Conservation (phyloP, 1,140 invertebrate species). For the Bombus sibiricus region DNA sequence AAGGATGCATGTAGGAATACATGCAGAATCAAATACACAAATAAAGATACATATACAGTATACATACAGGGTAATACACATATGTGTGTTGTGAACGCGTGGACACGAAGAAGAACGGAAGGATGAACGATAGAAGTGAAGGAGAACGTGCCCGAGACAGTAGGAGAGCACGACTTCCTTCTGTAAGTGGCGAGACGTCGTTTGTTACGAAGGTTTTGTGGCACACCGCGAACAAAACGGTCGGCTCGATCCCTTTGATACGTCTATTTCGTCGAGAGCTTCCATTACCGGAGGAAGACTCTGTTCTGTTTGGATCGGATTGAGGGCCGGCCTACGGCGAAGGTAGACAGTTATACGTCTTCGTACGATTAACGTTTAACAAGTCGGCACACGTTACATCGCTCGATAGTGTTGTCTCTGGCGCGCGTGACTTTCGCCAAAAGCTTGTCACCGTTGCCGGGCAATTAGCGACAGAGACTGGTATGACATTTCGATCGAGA, state of each 20-base stretch:
- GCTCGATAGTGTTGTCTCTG: neutral
- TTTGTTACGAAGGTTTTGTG: slow-evolving; percentile 49
- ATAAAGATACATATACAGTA: neutral
- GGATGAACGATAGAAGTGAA: slow-evolving; percentile 42
- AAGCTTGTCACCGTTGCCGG: slow-evolving; percentile 30
- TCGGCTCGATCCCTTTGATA: slow-evolving; percentile 48
- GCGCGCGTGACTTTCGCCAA: slow-evolving; percentile 23
- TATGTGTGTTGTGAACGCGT: neutral
- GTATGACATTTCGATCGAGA: slow-evolving; percentile 49
- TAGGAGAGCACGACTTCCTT: slow-evolving; percentile 54
- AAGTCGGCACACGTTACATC: neutral
- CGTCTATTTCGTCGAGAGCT: slow-evolving; percentile 38
- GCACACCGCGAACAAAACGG: slow-evolving; percentile 41
- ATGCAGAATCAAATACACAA: too few species aligned
- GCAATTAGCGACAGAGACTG: slow-evolving; percentile 44
- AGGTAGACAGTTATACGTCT: neutral
- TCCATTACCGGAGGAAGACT: slow-evolving; percentile 39
- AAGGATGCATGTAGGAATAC: too few species aligned
- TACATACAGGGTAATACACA: neutral
- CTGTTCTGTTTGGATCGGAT: neutral
- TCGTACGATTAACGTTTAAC: slow-evolving; percentile 37
- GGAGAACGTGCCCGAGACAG: slow-evolving; percentile 58
- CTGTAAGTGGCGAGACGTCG: slow-evolving; percentile 54
- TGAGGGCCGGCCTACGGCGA: slow-evolving; percentile 2
- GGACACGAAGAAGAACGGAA: slow-evolving; percentile 21